A percentile compares a stretch with the other conserved stretches of the same genome.
phyloP scores from a whole-genome alignment of 2,113 vertebrate genomes.

The Rostratula benghalensis region DNA sequence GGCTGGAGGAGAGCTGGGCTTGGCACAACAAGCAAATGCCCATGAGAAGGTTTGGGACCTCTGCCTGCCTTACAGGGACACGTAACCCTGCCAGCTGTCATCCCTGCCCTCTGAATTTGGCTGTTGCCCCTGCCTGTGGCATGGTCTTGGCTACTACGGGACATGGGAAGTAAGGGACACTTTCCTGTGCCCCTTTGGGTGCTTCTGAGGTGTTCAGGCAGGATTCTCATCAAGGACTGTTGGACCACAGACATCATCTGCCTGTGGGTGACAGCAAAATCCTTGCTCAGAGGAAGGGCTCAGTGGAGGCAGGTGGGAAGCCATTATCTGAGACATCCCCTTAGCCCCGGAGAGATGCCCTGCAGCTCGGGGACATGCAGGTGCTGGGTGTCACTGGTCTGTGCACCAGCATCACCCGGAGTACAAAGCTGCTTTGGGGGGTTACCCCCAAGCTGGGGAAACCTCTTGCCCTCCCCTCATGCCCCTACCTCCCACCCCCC shows the following conservation, averaged over 20 bases:
- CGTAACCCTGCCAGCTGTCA: neutral
- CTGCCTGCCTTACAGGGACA: neutral
- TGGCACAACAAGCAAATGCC: neutral
- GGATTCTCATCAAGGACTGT: neutral
- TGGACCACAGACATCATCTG: neutral
- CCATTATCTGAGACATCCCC: neutral
- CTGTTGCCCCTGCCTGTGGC: neutral
- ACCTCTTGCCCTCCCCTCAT: neutral
- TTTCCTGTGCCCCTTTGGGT: neutral
- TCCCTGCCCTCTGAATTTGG: neutral
- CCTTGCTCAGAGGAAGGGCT: neutral
- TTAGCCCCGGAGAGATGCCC: neutral
- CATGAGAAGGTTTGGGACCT: neutral
- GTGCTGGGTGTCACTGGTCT: neutral
- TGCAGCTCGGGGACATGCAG: neutral
- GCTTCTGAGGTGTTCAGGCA: neutral
- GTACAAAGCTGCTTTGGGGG: neutral
- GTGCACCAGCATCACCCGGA: neutral
- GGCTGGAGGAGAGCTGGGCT: neutral
- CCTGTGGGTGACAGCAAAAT: neutral
- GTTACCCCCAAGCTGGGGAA: neutral
- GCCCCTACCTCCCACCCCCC: too few relatives aligned
- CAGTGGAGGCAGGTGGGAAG: neutral
- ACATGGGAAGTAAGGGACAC: neutral
- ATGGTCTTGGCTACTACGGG: neutral